These are phyloP conservation scores for Brachynemurus nebulosus DNA, from an alignment of 2,888 invertebrate genomes.

Conservation along the genomic window DNA sequence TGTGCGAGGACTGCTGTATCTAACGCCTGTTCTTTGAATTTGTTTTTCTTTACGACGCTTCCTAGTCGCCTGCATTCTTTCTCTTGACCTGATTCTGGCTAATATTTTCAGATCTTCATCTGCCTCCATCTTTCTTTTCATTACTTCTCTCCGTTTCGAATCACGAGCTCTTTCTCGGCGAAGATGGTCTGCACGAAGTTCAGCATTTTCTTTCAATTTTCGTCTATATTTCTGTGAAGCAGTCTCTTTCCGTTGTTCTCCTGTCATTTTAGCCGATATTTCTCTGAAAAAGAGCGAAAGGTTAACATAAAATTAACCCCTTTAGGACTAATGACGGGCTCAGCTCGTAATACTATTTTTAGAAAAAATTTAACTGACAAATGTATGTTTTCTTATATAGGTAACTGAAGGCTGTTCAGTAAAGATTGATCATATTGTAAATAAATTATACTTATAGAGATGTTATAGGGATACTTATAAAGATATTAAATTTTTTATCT, in stretches of 20 bases:
- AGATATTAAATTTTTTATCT: too few relatives aligned
- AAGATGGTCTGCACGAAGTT: constrained; percentile 8
- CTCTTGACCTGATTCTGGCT: background rate
- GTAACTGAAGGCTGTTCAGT: too few relatives aligned
- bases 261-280: constrained; percentile 2
- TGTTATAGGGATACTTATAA: too few relatives aligned
- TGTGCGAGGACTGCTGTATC: constrained; percentile 10
- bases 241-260: background rate
- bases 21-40: constrained; percentile 9
- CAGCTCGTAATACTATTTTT: too few relatives aligned
- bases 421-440: too few relatives aligned
- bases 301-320: too few relatives aligned
- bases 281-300: background rate
- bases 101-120: constrained; percentile 8
- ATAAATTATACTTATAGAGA: too few relatives aligned
- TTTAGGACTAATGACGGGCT: too few relatives aligned
- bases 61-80: constrained; percentile 11
- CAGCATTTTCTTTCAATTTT: constrained; percentile 10
- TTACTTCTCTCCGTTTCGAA: constrained; percentile 8
- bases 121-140: constrained; percentile 8
- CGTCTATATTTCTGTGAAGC: constrained; percentile 7
- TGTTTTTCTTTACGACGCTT: constrained; percentile 10
- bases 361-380: too few relatives aligned
- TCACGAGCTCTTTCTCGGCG: constrained; percentile 2
- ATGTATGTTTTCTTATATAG: too few relatives aligned